phyloP scores from a whole-genome alignment of 1,140 invertebrate genomes.

The Meteorus sp. region DNA sequence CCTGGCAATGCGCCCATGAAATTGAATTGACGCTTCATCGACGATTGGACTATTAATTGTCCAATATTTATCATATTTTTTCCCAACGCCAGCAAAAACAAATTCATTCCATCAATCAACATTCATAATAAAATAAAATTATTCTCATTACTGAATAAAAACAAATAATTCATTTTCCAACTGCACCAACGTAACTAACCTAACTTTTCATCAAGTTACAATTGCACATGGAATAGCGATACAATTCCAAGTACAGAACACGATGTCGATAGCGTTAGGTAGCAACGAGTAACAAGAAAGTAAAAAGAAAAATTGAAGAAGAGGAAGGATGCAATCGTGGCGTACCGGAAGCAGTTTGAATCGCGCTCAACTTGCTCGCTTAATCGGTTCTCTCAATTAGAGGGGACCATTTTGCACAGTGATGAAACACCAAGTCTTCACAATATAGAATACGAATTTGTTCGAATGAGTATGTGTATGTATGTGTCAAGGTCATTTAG shows the following conservation, averaged over 20 bases:
- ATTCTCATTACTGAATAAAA: neutral
- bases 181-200: too few relatives aligned
- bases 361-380: slow-evolving; percentile 22
- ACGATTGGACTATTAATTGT: slow-evolving; percentile 10
- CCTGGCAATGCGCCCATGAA: neutral
- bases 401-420: slow-evolving; percentile 23
- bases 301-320: neutral
- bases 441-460: neutral
- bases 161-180: neutral
- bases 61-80: neutral
- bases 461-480: too few relatives aligned
- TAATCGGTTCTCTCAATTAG: slow-evolving; percentile 27
- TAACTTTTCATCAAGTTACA: too few relatives aligned
- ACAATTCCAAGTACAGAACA: too few relatives aligned
- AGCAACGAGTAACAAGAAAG: neutral
- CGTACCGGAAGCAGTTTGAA: slow-evolving; percentile 22
- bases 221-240: too few relatives aligned
- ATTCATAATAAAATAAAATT: slow-evolving; percentile 7
- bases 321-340: slow-evolving; percentile 19
- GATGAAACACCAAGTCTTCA: neutral
- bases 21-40: slow-evolving; percentile 15
- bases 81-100: neutral
- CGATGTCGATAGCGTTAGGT: too few relatives aligned
- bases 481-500: too few relatives aligned
- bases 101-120: too few relatives aligned